Percentiles rank a stretch among this genome's conserved stretches.
phyloP scores from a whole-genome alignment of 1,140 invertebrate genomes.

The Trinorchestia longiramus region DNA sequence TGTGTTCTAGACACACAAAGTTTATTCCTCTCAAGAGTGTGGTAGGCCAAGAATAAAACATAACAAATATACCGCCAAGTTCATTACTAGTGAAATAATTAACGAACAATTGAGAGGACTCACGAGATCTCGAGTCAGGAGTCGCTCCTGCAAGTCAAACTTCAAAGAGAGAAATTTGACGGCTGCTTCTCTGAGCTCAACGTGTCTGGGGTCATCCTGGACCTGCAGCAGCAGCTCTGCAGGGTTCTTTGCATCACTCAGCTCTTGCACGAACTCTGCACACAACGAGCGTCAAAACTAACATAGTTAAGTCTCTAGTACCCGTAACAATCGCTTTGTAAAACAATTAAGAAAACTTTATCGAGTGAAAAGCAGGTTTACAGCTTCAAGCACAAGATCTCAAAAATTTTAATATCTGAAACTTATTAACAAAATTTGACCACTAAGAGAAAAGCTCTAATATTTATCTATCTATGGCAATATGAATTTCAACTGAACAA shows the following conservation, averaged over 20 bases:
- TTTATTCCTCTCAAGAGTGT: too few species aligned
- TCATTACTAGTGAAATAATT: neutral
- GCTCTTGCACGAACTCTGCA: conserved; percentile 20
- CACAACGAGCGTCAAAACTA: neutral
- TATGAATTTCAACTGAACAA: neutral
- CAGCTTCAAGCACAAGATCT: too few species aligned
- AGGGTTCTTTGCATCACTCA: neutral
- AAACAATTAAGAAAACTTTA: too few species aligned
- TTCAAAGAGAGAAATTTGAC: conserved; percentile 18
- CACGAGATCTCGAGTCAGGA: conserved; percentile 4
- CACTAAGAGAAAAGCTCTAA: too few species aligned
- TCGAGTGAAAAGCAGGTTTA: too few species aligned
- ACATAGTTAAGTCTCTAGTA: neutral
- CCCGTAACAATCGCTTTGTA: too few species aligned
- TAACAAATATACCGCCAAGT: too few species aligned
- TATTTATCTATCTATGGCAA: neutral
- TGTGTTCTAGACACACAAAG: too few species aligned
- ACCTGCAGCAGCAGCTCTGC: conserved; percentile 37
- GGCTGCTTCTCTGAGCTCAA: neutral
- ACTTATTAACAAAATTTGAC: too few species aligned
- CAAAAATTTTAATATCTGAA: too few species aligned
- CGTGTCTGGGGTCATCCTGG: neutral
- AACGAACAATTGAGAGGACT: neutral
- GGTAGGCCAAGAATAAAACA: too few species aligned
- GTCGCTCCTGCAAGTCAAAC: conserved; percentile 34